phyloP scores from a whole-genome alignment of 2,113 vertebrate genomes.

The Prunella himalayana region DNA sequence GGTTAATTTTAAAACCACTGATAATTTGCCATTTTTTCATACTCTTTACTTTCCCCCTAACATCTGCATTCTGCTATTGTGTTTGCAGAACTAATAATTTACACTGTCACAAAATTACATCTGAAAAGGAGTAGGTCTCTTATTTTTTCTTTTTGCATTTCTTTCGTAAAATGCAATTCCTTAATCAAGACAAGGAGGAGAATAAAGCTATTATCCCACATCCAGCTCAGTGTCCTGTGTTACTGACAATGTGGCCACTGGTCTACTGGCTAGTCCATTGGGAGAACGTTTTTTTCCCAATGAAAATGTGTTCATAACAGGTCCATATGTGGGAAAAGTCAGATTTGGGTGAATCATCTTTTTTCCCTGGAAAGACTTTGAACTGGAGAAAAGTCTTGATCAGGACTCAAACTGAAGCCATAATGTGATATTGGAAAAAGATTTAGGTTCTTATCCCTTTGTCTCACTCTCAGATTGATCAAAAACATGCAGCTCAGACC shows the following conservation, averaged over 20 bases:
- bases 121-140: not conserved
- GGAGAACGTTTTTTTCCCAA: not conserved
- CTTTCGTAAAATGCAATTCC: not conserved
- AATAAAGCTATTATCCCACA: not conserved
- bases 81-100: not conserved
- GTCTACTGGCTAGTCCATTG: not conserved
- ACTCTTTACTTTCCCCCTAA: not conserved
- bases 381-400: not conserved
- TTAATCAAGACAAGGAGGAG: not conserved
- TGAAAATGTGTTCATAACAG: not conserved
- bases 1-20: not conserved
- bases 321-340: not conserved
- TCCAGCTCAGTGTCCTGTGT: not conserved
- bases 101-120: not conserved
- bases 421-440: not conserved
- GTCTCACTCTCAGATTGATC: not conserved
- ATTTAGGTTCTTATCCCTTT: not conserved
- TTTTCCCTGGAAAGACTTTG: not conserved
- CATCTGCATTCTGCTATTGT: not conserved
- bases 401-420: not conserved
- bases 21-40: not conserved
- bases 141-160: not conserved
- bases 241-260: not conserved
- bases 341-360: not conserved
- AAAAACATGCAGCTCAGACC: not conserved